Percentiles rank a stretch among this genome's conserved stretches.
phyloP scores from a whole-genome alignment of 2,888 invertebrate genomes.

The Anorthoa munda region DNA sequence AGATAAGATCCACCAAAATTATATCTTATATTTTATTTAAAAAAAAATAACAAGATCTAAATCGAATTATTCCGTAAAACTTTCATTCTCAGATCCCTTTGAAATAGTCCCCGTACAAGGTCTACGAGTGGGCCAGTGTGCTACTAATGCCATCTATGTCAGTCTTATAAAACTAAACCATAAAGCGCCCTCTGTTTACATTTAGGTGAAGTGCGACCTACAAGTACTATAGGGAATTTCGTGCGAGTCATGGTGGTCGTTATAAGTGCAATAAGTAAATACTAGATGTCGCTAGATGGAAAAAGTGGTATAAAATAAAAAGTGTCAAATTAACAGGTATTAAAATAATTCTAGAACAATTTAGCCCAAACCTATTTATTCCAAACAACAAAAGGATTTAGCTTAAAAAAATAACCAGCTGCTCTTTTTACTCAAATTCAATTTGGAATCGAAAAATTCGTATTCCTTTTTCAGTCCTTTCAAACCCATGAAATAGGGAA shows the following conservation, averaged over 20 bases:
- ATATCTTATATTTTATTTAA: too few relatives aligned
- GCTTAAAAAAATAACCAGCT: constrained; percentile 29
- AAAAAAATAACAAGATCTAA: background rate
- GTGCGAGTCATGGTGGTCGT: background rate
- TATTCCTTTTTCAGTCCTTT: constrained; percentile 78
- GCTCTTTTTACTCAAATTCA: constrained; percentile 56
- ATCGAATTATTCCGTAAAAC: background rate
- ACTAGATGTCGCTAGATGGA: constrained; percentile 30
- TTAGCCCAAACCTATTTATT: constrained; percentile 16
- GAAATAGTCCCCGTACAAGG: too few relatives aligned
- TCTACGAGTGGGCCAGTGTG: too few relatives aligned
- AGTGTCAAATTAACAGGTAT: too few relatives aligned
- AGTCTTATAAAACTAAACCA: background rate
- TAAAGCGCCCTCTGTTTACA: constrained; percentile 31
- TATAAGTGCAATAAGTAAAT: background rate
- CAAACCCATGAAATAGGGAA: constrained; percentile 79
- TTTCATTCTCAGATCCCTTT: too few relatives aligned
- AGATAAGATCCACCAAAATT: too few relatives aligned
- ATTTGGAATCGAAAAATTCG: constrained; percentile 69
- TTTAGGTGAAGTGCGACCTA: background rate
- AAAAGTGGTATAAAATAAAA: background rate
- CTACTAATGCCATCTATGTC: constrained; percentile 30
- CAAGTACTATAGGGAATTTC: too few relatives aligned
- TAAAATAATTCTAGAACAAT: background rate
- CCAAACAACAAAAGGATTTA: background rate